These are phyloP conservation scores for Hirtodrosophila confusa DNA, from an alignment of 2,888 invertebrate genomes.

Conservation along the genomic window DNA sequence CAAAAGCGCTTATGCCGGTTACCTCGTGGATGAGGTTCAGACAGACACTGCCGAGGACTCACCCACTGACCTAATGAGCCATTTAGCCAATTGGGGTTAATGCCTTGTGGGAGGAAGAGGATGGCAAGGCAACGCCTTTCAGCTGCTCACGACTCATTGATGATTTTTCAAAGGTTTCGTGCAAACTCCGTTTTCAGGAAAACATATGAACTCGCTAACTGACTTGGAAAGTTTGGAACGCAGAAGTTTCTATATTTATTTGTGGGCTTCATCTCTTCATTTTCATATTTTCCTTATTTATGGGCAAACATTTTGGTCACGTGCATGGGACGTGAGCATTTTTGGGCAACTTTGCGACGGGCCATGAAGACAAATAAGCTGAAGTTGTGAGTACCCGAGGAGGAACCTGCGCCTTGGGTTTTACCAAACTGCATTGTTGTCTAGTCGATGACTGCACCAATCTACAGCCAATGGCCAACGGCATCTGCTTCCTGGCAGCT, in stretches of 20 bases:
- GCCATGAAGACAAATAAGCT: slow-evolving; percentile 36
- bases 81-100: slow-evolving; percentile 80
- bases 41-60: slow-evolving; percentile 31
- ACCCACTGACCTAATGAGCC: slow-evolving; percentile 82
- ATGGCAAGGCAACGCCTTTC: slow-evolving; percentile 23
- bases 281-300: slow-evolving; percentile 76
- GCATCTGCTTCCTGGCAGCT: slow-evolving; percentile 10
- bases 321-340: slow-evolving; percentile 70
- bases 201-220: slow-evolving; percentile 64
- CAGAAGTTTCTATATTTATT: slow-evolving; percentile 30
- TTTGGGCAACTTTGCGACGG: slow-evolving; percentile 62
- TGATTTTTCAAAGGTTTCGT: slow-evolving; percentile 72
- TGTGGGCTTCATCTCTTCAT: slow-evolving; percentile 51
- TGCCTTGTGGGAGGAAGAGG: slow-evolving; percentile 49
- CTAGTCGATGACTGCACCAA: slow-evolving; percentile 39
- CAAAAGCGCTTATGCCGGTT: slow-evolving; percentile 16
- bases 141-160: slow-evolving; percentile 56
- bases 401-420: slow-evolving; percentile 1
- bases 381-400: slow-evolving; percentile 7
- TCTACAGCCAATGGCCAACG: slow-evolving; percentile 14
- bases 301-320: slow-evolving; percentile 71
- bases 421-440: slow-evolving; percentile 49
- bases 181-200: slow-evolving; percentile 34
- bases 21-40: slow-evolving; percentile 37
- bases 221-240: slow-evolving; percentile 38